A percentile compares a stretch with the other conserved stretches of the same genome.
These are phyloP conservation scores for Arizona elegans DNA, from an alignment of 2,113 vertebrate species.

Conservation along the genomic window DNA sequence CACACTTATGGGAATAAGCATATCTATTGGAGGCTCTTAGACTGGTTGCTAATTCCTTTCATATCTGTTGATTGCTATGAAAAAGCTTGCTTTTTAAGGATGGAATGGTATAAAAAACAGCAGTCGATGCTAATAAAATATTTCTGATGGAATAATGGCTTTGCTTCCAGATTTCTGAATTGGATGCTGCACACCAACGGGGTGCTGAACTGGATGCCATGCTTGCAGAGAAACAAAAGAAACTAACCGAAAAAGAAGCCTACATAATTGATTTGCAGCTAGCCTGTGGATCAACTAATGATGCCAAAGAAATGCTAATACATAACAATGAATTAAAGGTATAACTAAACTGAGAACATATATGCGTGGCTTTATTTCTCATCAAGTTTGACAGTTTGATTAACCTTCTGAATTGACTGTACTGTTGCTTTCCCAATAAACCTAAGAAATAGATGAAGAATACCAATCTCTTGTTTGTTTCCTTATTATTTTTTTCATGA, in stretches of 20 bases:
- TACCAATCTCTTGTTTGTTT: not conserved
- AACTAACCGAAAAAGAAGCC: constrained; percentile 81
- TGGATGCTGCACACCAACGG: constrained; percentile 71
- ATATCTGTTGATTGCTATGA: not conserved
- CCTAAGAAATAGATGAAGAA: not conserved
- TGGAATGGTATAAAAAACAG: not conserved
- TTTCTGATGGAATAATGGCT: not conserved
- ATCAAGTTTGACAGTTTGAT: not conserved
- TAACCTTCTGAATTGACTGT: not conserved
- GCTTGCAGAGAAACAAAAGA: constrained; percentile 80
- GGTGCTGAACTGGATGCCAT: constrained; percentile 82
- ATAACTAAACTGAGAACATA: not conserved
- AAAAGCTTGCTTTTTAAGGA: not conserved
- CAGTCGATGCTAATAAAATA: not conserved
- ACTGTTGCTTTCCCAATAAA: not conserved
- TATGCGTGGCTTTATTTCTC: not conserved
- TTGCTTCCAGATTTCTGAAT: constrained; percentile 64
- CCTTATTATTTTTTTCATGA: not conserved
- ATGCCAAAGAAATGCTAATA: constrained; percentile 29
- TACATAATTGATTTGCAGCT: constrained; percentile 84
- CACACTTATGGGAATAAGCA: not conserved
- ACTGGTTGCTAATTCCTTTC: not conserved
- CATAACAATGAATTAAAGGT: constrained; percentile 67
- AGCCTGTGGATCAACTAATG: constrained; percentile 59
- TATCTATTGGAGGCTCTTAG: not conserved